phyloP scores from a whole-genome alignment of 2,797 vertebrate genomes.

The Falco novaeseelandiae region DNA sequence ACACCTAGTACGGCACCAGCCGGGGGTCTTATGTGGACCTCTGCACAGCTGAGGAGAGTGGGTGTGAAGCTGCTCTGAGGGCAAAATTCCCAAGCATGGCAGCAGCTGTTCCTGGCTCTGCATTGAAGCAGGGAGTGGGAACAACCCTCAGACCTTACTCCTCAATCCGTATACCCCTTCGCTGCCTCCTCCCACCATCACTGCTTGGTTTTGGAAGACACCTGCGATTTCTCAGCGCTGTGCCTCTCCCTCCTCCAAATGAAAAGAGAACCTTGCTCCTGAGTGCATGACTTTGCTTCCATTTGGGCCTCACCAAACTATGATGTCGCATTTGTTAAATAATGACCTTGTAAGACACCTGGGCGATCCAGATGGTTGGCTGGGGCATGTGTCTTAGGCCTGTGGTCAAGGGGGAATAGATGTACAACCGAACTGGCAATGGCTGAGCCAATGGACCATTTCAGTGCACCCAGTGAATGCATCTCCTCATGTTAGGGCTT shows the following conservation, averaged over 20 bases:
- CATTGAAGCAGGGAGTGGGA: not conserved
- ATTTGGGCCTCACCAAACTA: not conserved
- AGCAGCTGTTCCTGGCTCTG: slow-evolving; percentile 15
- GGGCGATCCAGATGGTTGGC: not conserved
- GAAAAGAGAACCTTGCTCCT: not conserved
- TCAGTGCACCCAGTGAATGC: not conserved
- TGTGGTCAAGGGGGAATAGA: not conserved
- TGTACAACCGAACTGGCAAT: not conserved
- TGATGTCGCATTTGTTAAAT: too few species aligned
- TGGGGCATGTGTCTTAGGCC: not conserved
- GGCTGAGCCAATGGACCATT: not conserved
- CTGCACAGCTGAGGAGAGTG: not conserved
- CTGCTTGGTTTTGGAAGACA: not conserved
- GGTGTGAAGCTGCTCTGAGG: not conserved
- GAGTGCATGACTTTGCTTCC: not conserved
- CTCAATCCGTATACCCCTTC: not conserved
- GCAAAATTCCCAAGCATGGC: slow-evolving; percentile 5
- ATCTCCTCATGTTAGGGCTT: not conserved
- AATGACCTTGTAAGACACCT: not conserved
- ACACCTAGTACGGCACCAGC: not conserved
- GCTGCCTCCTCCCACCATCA: not conserved
- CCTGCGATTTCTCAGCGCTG: not conserved
- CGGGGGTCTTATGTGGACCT: not conserved
- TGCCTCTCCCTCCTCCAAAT: not conserved
- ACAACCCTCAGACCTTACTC: not conserved